Percentiles rank a stretch among this genome's conserved stretches.
phyloP scores from a whole-genome alignment of 2,113 vertebrate genomes.

The Sapayoa aenigma region DNA sequence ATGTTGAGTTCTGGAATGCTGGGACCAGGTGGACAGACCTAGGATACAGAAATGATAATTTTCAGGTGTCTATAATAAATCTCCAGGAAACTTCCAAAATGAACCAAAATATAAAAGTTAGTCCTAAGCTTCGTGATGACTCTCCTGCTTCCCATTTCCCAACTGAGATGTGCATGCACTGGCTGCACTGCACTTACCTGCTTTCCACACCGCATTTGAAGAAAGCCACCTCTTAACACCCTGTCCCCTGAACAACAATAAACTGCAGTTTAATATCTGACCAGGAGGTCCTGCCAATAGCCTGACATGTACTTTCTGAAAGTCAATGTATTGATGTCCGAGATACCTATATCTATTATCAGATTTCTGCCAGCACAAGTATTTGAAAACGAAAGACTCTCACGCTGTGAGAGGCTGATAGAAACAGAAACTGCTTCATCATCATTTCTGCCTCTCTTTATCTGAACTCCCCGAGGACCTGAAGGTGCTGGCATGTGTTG shows the following conservation, averaged over 20 bases:
- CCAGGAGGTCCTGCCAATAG: background rate
- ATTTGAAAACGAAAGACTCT: background rate
- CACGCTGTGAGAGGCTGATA: too few relatives aligned
- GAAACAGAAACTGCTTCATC: too few relatives aligned
- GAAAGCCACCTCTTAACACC: background rate
- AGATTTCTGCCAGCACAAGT: background rate
- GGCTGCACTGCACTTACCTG: background rate
- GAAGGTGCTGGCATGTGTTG: too few relatives aligned
- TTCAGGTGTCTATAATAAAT: background rate
- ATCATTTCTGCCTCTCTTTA: too few relatives aligned
- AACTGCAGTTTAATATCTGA: background rate
- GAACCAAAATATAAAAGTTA: background rate
- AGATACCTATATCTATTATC: background rate
- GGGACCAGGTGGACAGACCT: slow-evolving; percentile 96
- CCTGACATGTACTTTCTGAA: background rate
- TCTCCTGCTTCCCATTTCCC: background rate
- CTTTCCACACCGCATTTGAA: background rate
- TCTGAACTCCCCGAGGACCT: too few relatives aligned
- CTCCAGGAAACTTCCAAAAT: background rate
- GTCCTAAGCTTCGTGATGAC: background rate
- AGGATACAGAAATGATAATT: slow-evolving; percentile 41
- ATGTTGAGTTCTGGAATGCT: slow-evolving; percentile 84
- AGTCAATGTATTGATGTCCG: background rate
- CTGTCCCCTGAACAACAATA: background rate
- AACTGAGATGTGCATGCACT: background rate